Conservation (phyloP, 2,888 invertebrate genomes). For the Nemotelus nigrinus region DNA sequence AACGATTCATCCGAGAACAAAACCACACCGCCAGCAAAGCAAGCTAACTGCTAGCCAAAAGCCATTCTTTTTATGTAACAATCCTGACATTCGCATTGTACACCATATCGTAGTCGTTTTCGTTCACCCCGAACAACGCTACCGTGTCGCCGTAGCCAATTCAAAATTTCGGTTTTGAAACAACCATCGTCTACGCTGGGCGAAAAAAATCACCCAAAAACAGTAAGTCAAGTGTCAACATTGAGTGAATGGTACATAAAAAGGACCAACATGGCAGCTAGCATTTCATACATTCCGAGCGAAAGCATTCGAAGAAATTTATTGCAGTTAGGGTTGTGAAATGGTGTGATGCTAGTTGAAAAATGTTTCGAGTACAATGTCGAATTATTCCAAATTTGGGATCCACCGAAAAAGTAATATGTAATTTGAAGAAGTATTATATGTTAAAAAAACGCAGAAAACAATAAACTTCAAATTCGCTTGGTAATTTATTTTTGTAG, state of each 20-base stretch:
- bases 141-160: conserved; percentile 15
- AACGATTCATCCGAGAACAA: too few relatives aligned
- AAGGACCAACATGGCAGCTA: conserved; percentile 15
- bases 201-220: conserved; percentile 2
- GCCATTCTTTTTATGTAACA: neutral
- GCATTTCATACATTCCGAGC: conserved; percentile 13
- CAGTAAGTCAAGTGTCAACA: conserved; percentile 38
- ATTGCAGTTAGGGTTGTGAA: conserved; percentile 21
- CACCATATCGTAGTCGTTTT: neutral
- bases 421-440: too few relatives aligned
- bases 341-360: neutral
- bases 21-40: neutral
- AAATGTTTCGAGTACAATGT: neutral
- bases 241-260: conserved; percentile 11
- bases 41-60: neutral
- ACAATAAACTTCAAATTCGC: too few relatives aligned
- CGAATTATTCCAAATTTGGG: neutral
- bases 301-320: neutral
- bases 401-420: too few relatives aligned
- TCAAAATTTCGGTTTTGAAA: neutral
- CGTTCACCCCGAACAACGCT: neutral
- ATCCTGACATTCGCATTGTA: neutral
- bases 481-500: too few relatives aligned
- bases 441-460: too few relatives aligned
- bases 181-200: neutral